Evolutionary conservation across 2,888 invertebrate genomes (phyloP), one percentile per base, ranked within the genome.

Genomic region (Lymantria dispar): DNA sequence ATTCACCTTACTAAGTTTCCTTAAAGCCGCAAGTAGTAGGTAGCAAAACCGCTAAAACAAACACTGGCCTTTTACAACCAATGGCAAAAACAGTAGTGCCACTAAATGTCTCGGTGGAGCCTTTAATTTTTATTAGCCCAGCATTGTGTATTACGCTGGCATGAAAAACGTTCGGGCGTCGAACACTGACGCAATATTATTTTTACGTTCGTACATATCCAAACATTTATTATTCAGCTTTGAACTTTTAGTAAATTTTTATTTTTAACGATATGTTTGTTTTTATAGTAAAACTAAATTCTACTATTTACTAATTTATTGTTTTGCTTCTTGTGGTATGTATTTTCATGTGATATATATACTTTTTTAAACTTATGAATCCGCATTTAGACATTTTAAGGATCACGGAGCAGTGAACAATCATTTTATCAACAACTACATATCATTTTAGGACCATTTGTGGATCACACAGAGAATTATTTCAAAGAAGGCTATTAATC

Each of bases 101-200:
- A 62, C 71, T 76, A 73, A 79, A 76, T 72, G 72, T 73, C 71
- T 76, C 75, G 48, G 60, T 56, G 68, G 76, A 50, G 62, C 68
- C 66, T 70, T 72, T 74, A 74, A 74, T 78, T 76, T 76, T 78
- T 76, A 74, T 75, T 73, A 77, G 59, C 51, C 56, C 60, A 60
- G 62, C 60, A 64, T 61, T 52, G 65, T 47, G 59, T 70, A 69
- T 72, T 72, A 66, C 54, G 51, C 47, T 47, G 52, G 48, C 47
- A 58, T 68, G 60, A 68, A 57, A 64, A 56, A 65, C 61, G 56
- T 56, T 59, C 22, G 43, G 42, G 50, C 38, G 52, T 53, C 45
- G 52, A 52, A 58, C 47, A 56, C n/a, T 43, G 42, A 29, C 29
- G 12, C n/a, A 10, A 13, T 47, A 47, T 45, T 58, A 50, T 52